A percentile compares a stretch with the other conserved stretches of the same genome.
Conservation (phyloP, 2,113 vertebrate species). For the Hystrix brachyura region DNA sequence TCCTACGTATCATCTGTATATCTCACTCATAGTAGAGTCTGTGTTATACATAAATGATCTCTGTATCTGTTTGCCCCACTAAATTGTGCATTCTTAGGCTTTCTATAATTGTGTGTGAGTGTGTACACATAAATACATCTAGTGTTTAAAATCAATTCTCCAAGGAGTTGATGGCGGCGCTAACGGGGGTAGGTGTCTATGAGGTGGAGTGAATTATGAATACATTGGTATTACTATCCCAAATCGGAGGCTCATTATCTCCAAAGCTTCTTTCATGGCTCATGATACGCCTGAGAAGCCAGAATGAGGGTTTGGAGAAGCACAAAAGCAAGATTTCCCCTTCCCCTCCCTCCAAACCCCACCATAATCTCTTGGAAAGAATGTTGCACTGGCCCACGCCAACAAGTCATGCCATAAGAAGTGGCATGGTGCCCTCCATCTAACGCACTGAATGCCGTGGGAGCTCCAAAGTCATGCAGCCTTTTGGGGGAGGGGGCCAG, state of each 20-base stretch:
- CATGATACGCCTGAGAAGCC: slow-evolving; percentile 17
- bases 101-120: not conserved
- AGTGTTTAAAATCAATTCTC: slow-evolving; percentile 45
- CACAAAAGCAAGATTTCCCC: slow-evolving; percentile 45
- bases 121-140: not conserved
- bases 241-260: slow-evolving; percentile 16
- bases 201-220: not conserved
- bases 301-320: not conserved
- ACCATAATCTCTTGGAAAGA: slow-evolving; percentile 65
- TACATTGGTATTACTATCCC: not conserved
- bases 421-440: slow-evolving; percentile 67
- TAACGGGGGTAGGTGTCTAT: not conserved
- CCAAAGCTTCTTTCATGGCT: slow-evolving; percentile 52
- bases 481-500: slow-evolving; percentile 37
- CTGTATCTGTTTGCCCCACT: not conserved
- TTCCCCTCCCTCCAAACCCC: slow-evolving; percentile 1
- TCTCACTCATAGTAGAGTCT: not conserved
- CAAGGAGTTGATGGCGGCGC: not conserved
- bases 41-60: not conserved
- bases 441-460: slow-evolving; percentile 75
- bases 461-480: slow-evolving; percentile 75
- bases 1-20: not conserved
- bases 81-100: slow-evolving; percentile 5
- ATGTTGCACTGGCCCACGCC: slow-evolving; percentile 60
- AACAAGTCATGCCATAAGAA: slow-evolving; percentile 74